Evolutionary conservation across 2,797 vertebrate genomes (phyloP).

Genomic region (Phoxinus dragarum): DNA sequence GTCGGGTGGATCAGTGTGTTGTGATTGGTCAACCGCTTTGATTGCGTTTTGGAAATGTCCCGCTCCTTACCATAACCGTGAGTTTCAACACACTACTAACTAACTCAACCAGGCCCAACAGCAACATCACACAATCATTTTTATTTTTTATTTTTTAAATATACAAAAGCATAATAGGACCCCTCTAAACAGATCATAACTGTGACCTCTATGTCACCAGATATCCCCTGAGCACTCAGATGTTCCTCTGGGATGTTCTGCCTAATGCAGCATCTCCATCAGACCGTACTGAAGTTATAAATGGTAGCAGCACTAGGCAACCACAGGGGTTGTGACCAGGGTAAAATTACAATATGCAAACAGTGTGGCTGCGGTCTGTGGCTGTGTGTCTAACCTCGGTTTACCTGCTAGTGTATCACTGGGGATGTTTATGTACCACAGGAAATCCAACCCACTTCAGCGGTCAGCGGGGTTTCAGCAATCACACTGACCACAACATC

Average conservation of each 20-base stretch:
- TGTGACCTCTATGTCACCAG: not conserved
- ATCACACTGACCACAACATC: constrained; percentile 3
- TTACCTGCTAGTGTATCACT: constrained; percentile 46
- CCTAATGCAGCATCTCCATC: constrained; percentile 50
- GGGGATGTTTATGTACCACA: constrained; percentile 42
- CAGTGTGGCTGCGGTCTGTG: constrained; percentile 56
- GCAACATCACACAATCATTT: not conserved
- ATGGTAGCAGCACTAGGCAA: constrained; percentile 67
- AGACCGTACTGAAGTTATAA: constrained; percentile 59
- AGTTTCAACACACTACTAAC: not conserved
- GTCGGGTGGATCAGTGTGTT: too few relatives aligned
- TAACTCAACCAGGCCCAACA: not conserved
- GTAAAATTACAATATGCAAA: constrained; percentile 56
- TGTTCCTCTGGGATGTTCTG: constrained; percentile 12
- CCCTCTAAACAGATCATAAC: not conserved
- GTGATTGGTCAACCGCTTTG: too few relatives aligned
- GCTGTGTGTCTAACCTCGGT: constrained; percentile 45
- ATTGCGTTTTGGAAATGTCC: too few relatives aligned
- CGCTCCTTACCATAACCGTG: too few relatives aligned
- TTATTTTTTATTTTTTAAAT: not conserved
- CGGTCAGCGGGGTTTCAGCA: not conserved
- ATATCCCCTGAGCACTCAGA: constrained; percentile 16
- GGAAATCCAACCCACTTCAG: constrained; percentile 39
- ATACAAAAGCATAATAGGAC: not conserved
- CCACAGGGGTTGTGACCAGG: constrained; percentile 45